Percentiles rank a stretch among this genome's conserved stretches.
These are phyloP conservation scores for Chloroceryle aenea DNA, from an alignment of 2,113 vertebrate genomes.

Conservation along the genomic window DNA sequence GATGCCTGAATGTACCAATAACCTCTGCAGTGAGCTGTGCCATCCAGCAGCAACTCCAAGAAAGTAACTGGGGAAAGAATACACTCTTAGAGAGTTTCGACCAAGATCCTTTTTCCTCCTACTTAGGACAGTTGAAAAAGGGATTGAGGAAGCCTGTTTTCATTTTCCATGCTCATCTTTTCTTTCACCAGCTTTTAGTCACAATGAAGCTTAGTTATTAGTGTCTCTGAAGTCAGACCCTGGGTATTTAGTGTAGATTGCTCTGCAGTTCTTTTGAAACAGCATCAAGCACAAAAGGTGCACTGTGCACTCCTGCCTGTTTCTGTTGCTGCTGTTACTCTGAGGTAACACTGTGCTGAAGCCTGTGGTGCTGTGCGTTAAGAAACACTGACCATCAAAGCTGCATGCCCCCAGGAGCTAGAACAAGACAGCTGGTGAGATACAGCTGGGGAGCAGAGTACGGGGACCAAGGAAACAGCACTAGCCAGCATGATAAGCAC, in stretches of 20 bases:
- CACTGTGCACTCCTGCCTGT: neutral
- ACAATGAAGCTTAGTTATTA: neutral
- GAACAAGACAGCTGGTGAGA: neutral
- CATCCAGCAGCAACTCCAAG: slow-evolving; percentile 1
- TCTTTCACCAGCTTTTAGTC: neutral
- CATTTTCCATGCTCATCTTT: neutral
- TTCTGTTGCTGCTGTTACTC: neutral
- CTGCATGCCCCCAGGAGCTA: neutral
- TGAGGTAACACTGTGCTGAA: neutral
- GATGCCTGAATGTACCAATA: neutral
- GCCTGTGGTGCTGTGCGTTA: neutral
- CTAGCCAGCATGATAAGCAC: neutral
- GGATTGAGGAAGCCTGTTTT: neutral
- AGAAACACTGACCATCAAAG: neutral
- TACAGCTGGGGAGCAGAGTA: neutral
- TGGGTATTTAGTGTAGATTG: neutral
- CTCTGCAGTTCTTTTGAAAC: neutral
- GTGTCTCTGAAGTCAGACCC: neutral
- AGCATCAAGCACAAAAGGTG: neutral
- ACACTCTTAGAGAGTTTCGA: neutral
- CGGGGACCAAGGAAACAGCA: neutral
- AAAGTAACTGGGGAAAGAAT: neutral
- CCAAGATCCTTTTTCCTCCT: neutral
- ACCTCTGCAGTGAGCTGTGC: slow-evolving; percentile 3
- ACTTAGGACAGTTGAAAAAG: neutral